Evolutionary conservation across 2,888 invertebrate genomes (phyloP).

Genomic region (Kuschelorhynchus macadamiae): DNA sequence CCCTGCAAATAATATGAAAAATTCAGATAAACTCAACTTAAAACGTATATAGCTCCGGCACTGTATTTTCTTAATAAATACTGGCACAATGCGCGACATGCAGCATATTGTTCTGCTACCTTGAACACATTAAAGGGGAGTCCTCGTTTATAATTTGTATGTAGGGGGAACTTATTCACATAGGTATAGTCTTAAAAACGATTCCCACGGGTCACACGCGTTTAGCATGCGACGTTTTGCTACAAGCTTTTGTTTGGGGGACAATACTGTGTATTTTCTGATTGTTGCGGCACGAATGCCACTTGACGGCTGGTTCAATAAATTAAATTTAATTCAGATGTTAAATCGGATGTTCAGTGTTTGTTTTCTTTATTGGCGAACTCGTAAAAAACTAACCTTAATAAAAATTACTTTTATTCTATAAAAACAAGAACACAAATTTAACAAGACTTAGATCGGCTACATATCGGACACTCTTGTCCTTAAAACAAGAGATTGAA

Average conservation of each 20-base stretch:
- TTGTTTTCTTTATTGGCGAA: no score
- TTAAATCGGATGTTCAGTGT: no score
- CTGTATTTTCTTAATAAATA: conserved; percentile 25
- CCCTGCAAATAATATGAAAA: no score
- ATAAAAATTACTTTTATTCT: no score
- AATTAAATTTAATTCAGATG: no score
- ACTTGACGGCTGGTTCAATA: conserved; percentile 20
- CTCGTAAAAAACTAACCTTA: no score
- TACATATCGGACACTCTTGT: no score
- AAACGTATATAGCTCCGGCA: conserved; percentile 20
- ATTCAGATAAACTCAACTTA: no score
- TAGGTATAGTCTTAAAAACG: conserved; percentile 15
- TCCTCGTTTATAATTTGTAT: conserved; percentile 21
- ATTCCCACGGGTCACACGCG: conserved; percentile 60
- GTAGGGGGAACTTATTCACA: conserved; percentile 6
- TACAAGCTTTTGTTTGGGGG: conserved; percentile 14
- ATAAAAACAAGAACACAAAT: no score
- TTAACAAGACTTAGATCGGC: no score
- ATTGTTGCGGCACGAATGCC: neutral
- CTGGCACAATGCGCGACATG: conserved; percentile 32
- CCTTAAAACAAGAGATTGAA: no score
- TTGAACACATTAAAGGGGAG: conserved; percentile 30
- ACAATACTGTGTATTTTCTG: neutral
- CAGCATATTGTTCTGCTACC: conserved; percentile 49
- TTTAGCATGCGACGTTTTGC: conserved; percentile 54